phyloP scores from a whole-genome alignment of 2,113 vertebrate species.

The Phasianus colchicus region DNA sequence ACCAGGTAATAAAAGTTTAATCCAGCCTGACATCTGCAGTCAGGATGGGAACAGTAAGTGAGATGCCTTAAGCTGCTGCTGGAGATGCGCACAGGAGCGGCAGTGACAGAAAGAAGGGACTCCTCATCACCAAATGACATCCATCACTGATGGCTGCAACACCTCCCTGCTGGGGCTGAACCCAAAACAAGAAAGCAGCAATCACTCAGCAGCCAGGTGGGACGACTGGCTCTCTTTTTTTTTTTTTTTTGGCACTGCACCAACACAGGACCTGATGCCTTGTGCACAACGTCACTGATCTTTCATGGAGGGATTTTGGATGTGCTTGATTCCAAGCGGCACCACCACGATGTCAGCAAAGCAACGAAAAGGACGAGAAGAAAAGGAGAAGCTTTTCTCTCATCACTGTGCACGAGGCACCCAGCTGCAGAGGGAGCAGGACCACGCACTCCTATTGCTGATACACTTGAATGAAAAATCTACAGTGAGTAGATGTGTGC shows the following conservation, averaged over 20 bases:
- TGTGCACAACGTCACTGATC: too few species aligned
- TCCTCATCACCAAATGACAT: background rate
- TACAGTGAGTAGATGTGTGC: slow-evolving; percentile 40
- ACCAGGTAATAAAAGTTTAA: slow-evolving; percentile 10
- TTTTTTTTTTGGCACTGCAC: too few species aligned
- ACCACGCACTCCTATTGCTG: slow-evolving; percentile 39
- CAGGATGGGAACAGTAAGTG: slow-evolving; percentile 5
- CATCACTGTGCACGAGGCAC: background rate
- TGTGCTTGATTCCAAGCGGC: background rate
- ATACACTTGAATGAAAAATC: slow-evolving; percentile 27
- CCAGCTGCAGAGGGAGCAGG: background rate
- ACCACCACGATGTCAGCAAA: background rate
- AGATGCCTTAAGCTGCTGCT: slow-evolving; percentile 28
- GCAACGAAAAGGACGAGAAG: background rate
- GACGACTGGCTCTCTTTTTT: too few species aligned
- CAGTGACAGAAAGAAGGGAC: background rate
- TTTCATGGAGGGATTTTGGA: too few species aligned
- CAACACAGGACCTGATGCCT: too few species aligned
- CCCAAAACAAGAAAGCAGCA: background rate
- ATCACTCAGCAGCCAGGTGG: too few species aligned
- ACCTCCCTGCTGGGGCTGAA: background rate
- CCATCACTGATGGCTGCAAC: background rate
- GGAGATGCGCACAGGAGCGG: background rate
- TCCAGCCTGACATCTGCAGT: background rate
- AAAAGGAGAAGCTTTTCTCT: background rate